phyloP scores from a whole-genome alignment of 2,113 vertebrate species.

The Argyrosomus japonicus region DNA sequence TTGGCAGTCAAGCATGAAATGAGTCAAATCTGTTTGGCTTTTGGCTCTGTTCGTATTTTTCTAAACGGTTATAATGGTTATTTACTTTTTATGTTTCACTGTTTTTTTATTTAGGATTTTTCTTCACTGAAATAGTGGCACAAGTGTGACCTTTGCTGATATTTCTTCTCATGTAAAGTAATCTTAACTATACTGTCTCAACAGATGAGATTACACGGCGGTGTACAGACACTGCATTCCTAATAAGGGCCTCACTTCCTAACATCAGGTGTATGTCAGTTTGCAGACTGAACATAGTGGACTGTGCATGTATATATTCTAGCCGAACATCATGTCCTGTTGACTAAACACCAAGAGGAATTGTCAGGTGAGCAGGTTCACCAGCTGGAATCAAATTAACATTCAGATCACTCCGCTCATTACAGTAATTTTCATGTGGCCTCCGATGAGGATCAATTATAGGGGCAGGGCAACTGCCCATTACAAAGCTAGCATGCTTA shows the following conservation, averaged over 20 bases:
- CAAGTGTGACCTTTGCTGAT: neutral
- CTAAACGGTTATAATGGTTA: conserved; percentile 51
- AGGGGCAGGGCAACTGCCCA: conserved; percentile 55
- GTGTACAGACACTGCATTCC: conserved; percentile 2
- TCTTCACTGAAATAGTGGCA: neutral
- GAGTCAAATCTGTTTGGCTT: conserved; percentile 65
- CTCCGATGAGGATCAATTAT: conserved; percentile 69
- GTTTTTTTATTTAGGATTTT: conserved; percentile 23
- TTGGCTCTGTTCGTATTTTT: conserved; percentile 55
- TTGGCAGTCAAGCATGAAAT: conserved; percentile 73
- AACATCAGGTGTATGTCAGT: conserved; percentile 1
- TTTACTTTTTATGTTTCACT: conserved; percentile 40
- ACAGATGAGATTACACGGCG: neutral
- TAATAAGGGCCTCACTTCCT: neutral
- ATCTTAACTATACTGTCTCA: neutral
- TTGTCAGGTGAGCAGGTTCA: conserved; percentile 55
- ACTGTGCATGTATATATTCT: conserved; percentile 6
- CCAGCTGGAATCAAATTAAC: conserved; percentile 63
- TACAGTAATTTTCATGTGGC: conserved; percentile 66
- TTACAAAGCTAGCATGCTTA: conserved; percentile 63
- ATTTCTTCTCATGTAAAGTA: neutral
- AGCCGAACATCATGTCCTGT: conserved; percentile 3
- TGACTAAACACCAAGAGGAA: conserved; percentile 28
- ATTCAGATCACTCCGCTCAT: conserved; percentile 68
- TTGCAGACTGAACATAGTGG: neutral